Base-by-base conservation (phyloP, 1,140 invertebrate species). In the Hyphantria cunea region DNA sequence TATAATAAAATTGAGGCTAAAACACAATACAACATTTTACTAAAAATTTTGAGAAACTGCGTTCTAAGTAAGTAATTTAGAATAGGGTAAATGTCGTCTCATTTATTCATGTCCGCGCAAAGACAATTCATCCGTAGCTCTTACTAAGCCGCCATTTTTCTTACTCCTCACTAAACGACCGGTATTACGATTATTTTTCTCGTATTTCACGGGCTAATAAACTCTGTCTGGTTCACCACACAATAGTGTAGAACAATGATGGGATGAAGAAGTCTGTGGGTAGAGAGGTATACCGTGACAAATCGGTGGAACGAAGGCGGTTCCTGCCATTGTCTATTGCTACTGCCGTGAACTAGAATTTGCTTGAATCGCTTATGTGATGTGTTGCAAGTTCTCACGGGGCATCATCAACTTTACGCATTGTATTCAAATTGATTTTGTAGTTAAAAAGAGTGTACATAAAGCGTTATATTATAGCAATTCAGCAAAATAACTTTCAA, bases 291-390 rank as follows among this genome's bases (percentile, higher is more conserved):
- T 54, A 60, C 70, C 77, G 67, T 82, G 75, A 76, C 79, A 74
- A 72, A 75, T 76, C 50, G 70, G 50, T 59, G 68, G 66, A 73
- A 68, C 72, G 62, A 73, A 78, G 61, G 63, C 54, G 65, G 75
- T 84, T 86, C 80, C 84, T 83, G 77, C 72, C 74, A 86, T 86
- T 86, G 84, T 86, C 59, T 77, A 61, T 51, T 39, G 58, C 39
- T 66, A 49, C 66, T 71, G 66, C 69, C 66, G 68, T 76, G 63
- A 82, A 81, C 70, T 70, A 56, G 50, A 55, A 50, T 70, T 74
- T 68, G 66, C 67, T 65, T 39, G 54, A 59, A 58, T 50, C 58
- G 55, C 54, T 75, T 65, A 68, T 72, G 56, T 61, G 64, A 64
- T 68, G 64, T 48, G 56, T 51, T 42, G 56, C 33, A 34, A 25